phyloP scores from a whole-genome alignment of 1,140 invertebrate species.

The Aphelenchoides besseyi region DNA sequence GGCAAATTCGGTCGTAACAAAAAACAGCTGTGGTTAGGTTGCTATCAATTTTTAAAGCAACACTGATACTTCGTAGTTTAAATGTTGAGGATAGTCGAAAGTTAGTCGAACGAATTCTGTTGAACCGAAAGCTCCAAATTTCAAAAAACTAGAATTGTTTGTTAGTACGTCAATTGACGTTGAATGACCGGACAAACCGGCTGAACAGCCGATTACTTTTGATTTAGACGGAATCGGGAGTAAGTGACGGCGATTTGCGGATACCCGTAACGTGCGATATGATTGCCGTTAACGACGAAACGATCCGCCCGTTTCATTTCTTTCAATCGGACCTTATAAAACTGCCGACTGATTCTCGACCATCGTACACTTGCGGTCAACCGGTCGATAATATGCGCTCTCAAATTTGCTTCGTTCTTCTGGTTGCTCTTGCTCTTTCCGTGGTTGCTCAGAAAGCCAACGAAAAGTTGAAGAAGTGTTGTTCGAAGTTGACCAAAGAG shows the following conservation, averaged over 20 bases:
- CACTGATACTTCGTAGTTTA: too few species aligned
- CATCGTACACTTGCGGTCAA: neutral
- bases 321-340: too few species aligned
- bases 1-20: too few species aligned
- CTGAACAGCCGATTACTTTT: neutral
- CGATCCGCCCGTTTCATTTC: neutral
- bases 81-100: too few species aligned
- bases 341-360: neutral
- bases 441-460: constrained; percentile 43
- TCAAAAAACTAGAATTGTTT: too few species aligned
- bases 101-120: too few species aligned
- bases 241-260: neutral
- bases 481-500: constrained; percentile 50
- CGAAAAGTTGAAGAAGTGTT: constrained; percentile 60
- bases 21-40: too few species aligned
- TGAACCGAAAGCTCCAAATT: too few species aligned
- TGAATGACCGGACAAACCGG: neutral
- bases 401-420: neutral
- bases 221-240: neutral
- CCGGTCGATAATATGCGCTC: neutral
- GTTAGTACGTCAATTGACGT: too few species aligned
- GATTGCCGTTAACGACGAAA: neutral
- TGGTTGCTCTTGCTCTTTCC: neutral
- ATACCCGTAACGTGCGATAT: neutral
- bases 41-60: too few species aligned